Evolutionary conservation across 2,797 vertebrate species (phyloP), one percentile per base, ranked within the genome.

Genomic region (Poecilia picta): DNA sequence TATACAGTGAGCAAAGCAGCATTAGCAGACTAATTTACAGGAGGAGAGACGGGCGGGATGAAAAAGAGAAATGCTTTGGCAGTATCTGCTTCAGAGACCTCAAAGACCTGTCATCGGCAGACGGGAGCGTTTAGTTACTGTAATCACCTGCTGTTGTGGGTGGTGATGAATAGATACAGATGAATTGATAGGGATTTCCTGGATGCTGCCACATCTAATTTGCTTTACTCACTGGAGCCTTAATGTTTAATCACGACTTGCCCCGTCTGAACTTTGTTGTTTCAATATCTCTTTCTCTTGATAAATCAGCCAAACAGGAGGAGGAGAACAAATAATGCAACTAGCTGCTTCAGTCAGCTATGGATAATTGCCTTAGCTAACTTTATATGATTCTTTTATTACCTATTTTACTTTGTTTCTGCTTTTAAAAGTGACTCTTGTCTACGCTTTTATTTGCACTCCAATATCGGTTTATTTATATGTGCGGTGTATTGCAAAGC

Each of bases 1-100:
- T 79, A 85, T 82, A 86, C 78, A 87, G 74, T 88, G 83, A 92
- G 82, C 77, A 72, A 72, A 82, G 72, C 74, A 88, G 79, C 66
- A 70, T 43, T 70, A 70, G 71, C 85, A 81, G 81, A 79, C 71
- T 82, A 81, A 85, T 84, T 85, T 80, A 80, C 73, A 75, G 59
- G 39, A 43, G 62, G 62, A 74, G 41, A 71, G 68, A 71, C 25
- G 6, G 25, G 36, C 39, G 11, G 23, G 68, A n/a, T n/a, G 41
- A 71, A 45, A 45, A 45, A 45, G 64, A 41, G 36, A 41, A 68
- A 68, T 8, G 2, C 86, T 45, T 41, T 84, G 82, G 77, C 73
- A 75, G 51, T 73, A 74, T 91, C 80, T 76, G 74, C 82, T 80
- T 64, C 71, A 33, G 36, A 80, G 76, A 87, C 55, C 51, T 79